Evolutionary conservation across 2,113 vertebrate genomes (phyloP), one percentile per base, ranked within the genome.

Genomic region (Carollia perspicillata): DNA sequence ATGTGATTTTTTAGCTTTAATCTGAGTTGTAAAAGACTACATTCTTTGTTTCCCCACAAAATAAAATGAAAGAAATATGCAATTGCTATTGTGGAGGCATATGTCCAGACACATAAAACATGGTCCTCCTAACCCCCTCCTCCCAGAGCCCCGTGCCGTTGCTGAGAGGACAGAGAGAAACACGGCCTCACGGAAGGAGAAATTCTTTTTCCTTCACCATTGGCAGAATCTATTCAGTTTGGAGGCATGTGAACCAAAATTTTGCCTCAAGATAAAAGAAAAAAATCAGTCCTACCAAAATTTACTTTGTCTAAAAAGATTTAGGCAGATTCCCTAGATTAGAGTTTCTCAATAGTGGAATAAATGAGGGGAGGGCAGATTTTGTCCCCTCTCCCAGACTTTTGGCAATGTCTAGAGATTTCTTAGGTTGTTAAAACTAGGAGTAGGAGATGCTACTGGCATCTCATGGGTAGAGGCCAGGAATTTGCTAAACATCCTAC

Each of bases 21-120:
- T 90, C 40, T 90, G 65, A 90, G 92, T 40, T 87, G 71, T 66
- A 95, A 92, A 96, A 71, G 51, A 84, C 14, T n/a, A 22, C 40
- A 66, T 90, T 75, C 51, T 89, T 90, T 87, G 10, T 95, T 89
- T 92, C 47, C 66, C 49, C 84, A 95, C 33, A 80, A 84, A 94
- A 35, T 74, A 42, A 68, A 93, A 85, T 74, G 58, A 95, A 94
- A 94, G 81, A 87, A 90, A 72, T 69, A 92, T 47, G 69, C 6
- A 14, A 55, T 44, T 75, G 49, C 65, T 95, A 16, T 83, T 91
- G 87, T 14, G 35, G 33, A 51, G 77, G 44, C 23, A 4, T 28
- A 49, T n/a, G 33, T 75, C 83, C 35, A 74, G 49, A 53, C 78
- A 78, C 89, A 95, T 89, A 93, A 96, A 89, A 92, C 6, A 49